phyloP scores from a whole-genome alignment of 2,113 vertebrate genomes.

The Bagarius yarrelli region DNA sequence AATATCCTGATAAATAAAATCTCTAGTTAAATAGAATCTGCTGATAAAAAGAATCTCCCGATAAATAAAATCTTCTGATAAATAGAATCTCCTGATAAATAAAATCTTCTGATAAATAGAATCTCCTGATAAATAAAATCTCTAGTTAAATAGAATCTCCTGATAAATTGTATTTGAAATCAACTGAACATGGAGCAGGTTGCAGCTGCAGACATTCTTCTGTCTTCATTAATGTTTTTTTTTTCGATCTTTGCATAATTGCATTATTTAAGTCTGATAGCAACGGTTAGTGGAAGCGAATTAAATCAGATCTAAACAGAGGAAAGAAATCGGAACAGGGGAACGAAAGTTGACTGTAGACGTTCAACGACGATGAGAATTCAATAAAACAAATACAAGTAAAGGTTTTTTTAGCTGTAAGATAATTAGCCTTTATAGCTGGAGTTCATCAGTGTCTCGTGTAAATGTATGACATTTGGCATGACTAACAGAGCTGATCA shows the following conservation, averaged over 20 bases:
- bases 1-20: too few species aligned
- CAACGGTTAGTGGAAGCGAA: not conserved
- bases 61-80: too few species aligned
- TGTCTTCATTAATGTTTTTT: not conserved
- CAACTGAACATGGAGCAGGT: not conserved
- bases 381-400: not conserved
- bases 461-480: not conserved
- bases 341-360: not conserved
- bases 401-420: too few species aligned
- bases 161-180: slow-evolving; percentile 6
- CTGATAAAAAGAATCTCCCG: not conserved
- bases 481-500: not conserved
- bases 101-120: too few species aligned
- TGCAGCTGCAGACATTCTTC: not conserved
- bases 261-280: not conserved
- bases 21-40: too few species aligned
- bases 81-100: not conserved
- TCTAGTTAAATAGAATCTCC: too few species aligned
- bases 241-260: not conserved
- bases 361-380: not conserved
- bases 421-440: not conserved
- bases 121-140: not conserved
- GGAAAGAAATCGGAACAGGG: not conserved
- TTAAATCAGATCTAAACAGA: not conserved
- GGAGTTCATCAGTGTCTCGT: not conserved